Evolutionary conservation across 2,113 vertebrate genomes (phyloP), one percentile per base, ranked within the genome.

Genomic region (Python bivittatus): DNA sequence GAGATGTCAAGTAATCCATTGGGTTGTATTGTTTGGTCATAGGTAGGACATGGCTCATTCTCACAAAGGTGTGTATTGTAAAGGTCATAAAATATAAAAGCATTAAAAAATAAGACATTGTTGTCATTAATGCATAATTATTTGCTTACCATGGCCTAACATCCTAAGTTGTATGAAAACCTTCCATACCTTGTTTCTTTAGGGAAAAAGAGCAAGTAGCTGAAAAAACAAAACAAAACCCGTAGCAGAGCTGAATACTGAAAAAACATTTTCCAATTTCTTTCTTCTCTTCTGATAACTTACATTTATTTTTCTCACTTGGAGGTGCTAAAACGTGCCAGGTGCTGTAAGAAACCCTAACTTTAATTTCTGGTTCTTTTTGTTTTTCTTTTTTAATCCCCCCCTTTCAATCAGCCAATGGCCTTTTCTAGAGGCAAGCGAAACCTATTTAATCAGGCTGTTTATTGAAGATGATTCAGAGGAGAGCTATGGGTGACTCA

Each of bases 401-500:
- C 22, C 29, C 29, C 56, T 29, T 88, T 85, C 58, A 6, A 38
- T 48, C 89, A 93, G 33, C n/a, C 33, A 17, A 42, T 60, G 44
- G 92, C 68, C 68, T 12, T 84, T 25, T 3, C 0, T 23, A 92
- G 90, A 93, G 58, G 60, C 92, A 90, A 94, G 52, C 58, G 42
- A 92, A 88, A 56, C 2, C 48, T n/a, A 61, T 93, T 93, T 95
- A 89, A 54, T 85, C 94, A 91, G 2, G 0, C 60, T 8, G 44
- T 91, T 79, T 48, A 1, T 83, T 13, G 52, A 22, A 10, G 0
- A 1, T 95, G 95, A 95, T 72, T 96, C 95, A 96, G 12, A 90
- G 86, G 89, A 57, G 88, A 93, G 94, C 89, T 94, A 92, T 1
- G 56, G 54, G 88, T 93, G 48, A 95, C 72, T 42, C 86, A 85